These are phyloP conservation scores for Cacoxenus indagator DNA, from an alignment of 2,888 invertebrate genomes.

Conservation along the genomic window DNA sequence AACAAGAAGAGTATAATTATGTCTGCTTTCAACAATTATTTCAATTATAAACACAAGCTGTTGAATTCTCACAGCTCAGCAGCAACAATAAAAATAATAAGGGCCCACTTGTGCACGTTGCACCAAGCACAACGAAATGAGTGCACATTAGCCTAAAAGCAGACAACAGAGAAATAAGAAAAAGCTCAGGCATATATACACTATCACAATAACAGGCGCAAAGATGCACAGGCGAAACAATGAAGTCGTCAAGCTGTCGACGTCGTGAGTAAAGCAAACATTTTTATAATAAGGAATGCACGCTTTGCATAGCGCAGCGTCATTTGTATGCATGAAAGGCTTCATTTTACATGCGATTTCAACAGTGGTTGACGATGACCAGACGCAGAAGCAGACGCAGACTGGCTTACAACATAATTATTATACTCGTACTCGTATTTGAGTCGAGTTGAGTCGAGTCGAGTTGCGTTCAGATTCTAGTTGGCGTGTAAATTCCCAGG, in stretches of 20 bases:
- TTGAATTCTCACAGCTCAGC: conserved; percentile 41
- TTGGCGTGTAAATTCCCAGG: background rate
- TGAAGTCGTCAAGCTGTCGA: background rate
- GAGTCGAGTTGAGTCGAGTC: background rate
- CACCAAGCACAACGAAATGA: conserved; percentile 38
- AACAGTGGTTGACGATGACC: background rate
- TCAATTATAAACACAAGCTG: conserved; percentile 59
- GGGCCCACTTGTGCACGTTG: conserved; percentile 32
- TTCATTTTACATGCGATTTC: background rate
- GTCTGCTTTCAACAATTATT: conserved; percentile 56
- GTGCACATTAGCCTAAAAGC: conserved; percentile 56
- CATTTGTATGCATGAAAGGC: conserved; percentile 3
- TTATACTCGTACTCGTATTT: background rate
- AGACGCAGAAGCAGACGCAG: background rate
- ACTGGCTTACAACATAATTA: conserved; percentile 19
- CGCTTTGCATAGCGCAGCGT: background rate
- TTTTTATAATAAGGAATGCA: conserved; percentile 14
- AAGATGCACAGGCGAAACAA: background rate
- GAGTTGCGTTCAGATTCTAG: background rate
- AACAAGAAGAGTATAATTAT: conserved; percentile 54
- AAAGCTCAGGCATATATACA: too few species aligned
- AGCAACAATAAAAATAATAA: conserved; percentile 31
- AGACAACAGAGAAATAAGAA: conserved; percentile 35
- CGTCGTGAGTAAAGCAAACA: conserved; percentile 3
- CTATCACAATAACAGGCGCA: background rate